Base-by-base conservation (phyloP, 2,113 vertebrate species). In the Jaculus jaculus region DNA sequence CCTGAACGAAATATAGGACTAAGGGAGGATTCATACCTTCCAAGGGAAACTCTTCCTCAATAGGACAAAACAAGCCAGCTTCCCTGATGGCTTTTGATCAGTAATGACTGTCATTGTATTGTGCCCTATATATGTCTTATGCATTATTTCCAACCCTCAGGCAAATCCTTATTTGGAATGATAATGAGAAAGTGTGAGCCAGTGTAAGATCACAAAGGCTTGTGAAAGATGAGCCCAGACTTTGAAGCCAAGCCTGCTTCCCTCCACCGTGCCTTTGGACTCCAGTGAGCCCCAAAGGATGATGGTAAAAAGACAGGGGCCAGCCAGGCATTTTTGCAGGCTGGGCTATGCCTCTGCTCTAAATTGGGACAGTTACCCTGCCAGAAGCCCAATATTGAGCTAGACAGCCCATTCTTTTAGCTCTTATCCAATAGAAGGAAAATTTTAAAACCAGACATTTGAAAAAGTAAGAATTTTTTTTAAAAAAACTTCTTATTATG, bases 391-490 rank as follows among this genome's bases (percentile, higher is more conserved):
- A 11, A 5, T 39, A 54, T 1, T 92, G 79, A 91, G 61, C 51
- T 26, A 75, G 54, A 90, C 75, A 83, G 54, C 42, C 66, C 87
- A 42, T 88, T 69, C 72, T 92, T 93, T 66, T 61, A 92, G 71
- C 28, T 75, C 61, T 61, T 80, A 23, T 37, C 51, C 71, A 88
- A 26, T 37, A 66, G 84, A 78, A 85, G 82, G 42, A 92, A 96
- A 78, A 89, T 72, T 75, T 91, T 34, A 83, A 94, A 94, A 86
- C 72, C 89, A 91, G 77, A 81, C 71, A 74, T 61, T 5, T 34
- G 79, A 84, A 87, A 90, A 91, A 80, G 15, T 21, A 18, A 47
- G 42, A 47, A 47, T 47, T 47, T 6, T 6, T 47, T 51, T 84
- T 51, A 77, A 47, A 77, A 88, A 28, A 66, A 84, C 1, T 78